Conservation (phyloP, 2,888 invertebrate genomes). For the Anarsia innoxiella region DNA sequence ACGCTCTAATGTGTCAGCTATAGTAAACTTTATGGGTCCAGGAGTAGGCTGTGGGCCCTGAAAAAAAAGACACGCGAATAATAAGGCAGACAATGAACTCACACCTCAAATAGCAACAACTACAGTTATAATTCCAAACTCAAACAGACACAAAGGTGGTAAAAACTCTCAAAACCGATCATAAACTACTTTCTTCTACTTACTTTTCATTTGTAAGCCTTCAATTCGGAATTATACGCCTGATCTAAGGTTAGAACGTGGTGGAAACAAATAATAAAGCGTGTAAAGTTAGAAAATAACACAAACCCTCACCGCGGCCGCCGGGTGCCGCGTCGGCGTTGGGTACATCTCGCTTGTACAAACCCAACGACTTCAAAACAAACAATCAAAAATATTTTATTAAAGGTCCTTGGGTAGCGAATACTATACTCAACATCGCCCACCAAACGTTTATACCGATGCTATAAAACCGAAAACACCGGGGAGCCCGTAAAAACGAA, state of each 20-base stretch:
- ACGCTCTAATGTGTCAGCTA: slow-evolving; percentile 93
- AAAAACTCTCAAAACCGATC: background rate
- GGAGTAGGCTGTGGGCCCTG: slow-evolving; percentile 90
- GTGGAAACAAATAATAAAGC: slow-evolving; percentile 5
- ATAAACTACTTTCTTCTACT: background rate
- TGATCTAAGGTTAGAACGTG: slow-evolving; percentile 9
- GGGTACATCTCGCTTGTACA: slow-evolving; percentile 77
- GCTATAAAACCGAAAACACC: slow-evolving; percentile 61
- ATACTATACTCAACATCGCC: slow-evolving; percentile 56
- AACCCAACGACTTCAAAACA: slow-evolving; percentile 23
- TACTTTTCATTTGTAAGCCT: background rate
- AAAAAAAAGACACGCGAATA: slow-evolving; percentile 39
- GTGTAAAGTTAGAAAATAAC: slow-evolving; percentile 30
- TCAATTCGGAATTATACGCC: slow-evolving; percentile 3
- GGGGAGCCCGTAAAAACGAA: slow-evolving; percentile 53
- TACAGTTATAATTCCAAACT: background rate
- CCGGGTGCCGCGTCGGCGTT: slow-evolving; percentile 84
- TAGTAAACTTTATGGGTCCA: slow-evolving; percentile 94
- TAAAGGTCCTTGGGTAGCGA: slow-evolving; percentile 46
- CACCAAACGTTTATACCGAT: slow-evolving; percentile 36
- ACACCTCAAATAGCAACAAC: slow-evolving; percentile 6
- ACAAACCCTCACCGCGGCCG: slow-evolving; percentile 82
- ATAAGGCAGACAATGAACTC: slow-evolving; percentile 23
- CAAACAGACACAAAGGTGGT: too few species aligned
- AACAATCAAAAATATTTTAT: slow-evolving; percentile 55